phyloP scores from a whole-genome alignment of 2,113 vertebrate genomes.

The Glaucomys volans region DNA sequence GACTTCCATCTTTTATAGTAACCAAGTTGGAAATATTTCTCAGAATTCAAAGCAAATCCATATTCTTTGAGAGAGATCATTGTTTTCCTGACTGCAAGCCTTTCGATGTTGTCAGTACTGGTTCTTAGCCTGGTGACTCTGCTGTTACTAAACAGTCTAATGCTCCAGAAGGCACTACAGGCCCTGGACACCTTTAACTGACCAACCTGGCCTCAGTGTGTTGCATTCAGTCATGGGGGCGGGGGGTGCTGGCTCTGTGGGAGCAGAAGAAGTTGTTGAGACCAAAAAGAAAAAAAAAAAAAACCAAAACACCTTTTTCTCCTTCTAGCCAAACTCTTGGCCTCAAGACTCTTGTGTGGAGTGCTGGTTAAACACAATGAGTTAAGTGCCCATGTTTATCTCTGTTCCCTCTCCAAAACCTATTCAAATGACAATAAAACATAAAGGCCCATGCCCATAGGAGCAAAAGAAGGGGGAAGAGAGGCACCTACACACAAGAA shows the following conservation, averaged over 20 bases:
- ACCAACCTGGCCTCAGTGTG: background rate
- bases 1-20: slow-evolving; percentile 70
- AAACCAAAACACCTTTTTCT: too few relatives aligned
- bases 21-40: slow-evolving; percentile 79
- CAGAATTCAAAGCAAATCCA: slow-evolving; percentile 80
- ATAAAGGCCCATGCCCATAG: background rate
- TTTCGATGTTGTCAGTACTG: slow-evolving; percentile 51
- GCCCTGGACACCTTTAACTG: background rate
- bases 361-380: background rate
- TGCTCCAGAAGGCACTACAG: background rate
- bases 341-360: background rate
- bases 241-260: background rate
- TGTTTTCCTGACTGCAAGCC: slow-evolving; percentile 73
- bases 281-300: background rate
- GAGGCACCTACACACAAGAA: background rate
- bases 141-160: background rate
- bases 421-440: background rate
- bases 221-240: background rate
- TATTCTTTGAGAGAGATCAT: slow-evolving; percentile 79
- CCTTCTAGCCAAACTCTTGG: slow-evolving; percentile 6
- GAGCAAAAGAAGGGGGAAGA: background rate
- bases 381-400: background rate
- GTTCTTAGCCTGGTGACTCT: background rate
- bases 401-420: background rate
- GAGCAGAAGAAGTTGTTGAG: background rate